Evolutionary conservation across 2,888 invertebrate species (phyloP).

Genomic region (Pristionchus arcanus): DNA sequence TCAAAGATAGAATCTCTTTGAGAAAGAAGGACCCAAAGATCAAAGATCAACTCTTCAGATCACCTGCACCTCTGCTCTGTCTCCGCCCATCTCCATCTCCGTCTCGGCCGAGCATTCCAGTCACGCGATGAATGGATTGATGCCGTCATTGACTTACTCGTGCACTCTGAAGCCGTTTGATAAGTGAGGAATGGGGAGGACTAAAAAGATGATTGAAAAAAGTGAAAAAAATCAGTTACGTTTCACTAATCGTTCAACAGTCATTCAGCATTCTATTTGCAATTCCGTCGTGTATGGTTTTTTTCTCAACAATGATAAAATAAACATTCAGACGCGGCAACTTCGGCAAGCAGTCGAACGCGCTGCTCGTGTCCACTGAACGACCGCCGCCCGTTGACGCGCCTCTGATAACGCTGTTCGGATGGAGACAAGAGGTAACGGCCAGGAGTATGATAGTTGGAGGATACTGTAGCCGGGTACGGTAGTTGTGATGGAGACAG

Average conservation of each 20-base stretch:
- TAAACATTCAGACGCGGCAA: constrained; percentile 12
- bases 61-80: constrained; percentile 19
- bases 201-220: too few species aligned
- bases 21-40: too few species aligned
- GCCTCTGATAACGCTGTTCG: constrained; percentile 25
- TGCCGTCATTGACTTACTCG: constrained; percentile 36
- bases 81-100: constrained; percentile 7
- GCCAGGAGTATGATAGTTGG: too few species aligned
- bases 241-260: background rate
- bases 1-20: too few species aligned
- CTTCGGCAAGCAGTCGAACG: constrained; percentile 38
- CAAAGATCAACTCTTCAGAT: background rate
- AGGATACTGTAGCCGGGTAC: background rate
- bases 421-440: constrained; percentile 53
- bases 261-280: too few species aligned
- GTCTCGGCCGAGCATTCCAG: constrained; percentile 19
- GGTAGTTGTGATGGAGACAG: constrained; percentile 21
- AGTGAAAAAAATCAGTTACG: too few species aligned
- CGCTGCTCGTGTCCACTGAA: constrained; percentile 23
- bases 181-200: too few species aligned
- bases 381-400: constrained; percentile 34
- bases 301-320: background rate
- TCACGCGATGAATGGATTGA: background rate
- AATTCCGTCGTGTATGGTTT: too few species aligned
- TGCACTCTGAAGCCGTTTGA: constrained; percentile 43